Evolutionary conservation across 2,797 vertebrate genomes (phyloP).

Genomic region (Spea hammondii): DNA sequence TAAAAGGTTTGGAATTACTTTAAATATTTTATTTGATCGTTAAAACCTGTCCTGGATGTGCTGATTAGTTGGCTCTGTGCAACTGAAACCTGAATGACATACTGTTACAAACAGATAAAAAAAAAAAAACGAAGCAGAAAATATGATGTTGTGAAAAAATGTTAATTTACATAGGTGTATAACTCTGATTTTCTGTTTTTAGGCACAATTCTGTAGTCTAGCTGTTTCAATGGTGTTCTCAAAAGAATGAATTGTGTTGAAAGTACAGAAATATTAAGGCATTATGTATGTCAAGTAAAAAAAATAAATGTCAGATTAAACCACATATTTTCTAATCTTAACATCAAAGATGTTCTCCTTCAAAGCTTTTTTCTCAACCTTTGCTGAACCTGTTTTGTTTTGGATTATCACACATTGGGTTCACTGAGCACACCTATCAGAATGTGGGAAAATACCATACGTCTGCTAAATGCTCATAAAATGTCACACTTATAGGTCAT

Average conservation of each 20-base stretch:
- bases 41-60: slow-evolving; percentile 6
- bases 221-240: slow-evolving; percentile 74
- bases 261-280: slow-evolving; percentile 75
- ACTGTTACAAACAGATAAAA: neutral
- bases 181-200: slow-evolving; percentile 43
- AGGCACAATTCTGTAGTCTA: slow-evolving; percentile 65
- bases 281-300: slow-evolving; percentile 71
- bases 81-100: neutral
- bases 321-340: slow-evolving; percentile 75
- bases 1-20: neutral
- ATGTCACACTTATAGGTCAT: slow-evolving; percentile 66
- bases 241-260: slow-evolving; percentile 75
- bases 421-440: slow-evolving; percentile 81
- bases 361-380: slow-evolving; percentile 73
- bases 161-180: too few relatives aligned
- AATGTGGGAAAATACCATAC: slow-evolving; percentile 78
- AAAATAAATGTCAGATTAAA: slow-evolving; percentile 78
- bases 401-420: slow-evolving; percentile 93
- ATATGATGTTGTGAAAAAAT: neutral
- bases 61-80: slow-evolving; percentile 50
- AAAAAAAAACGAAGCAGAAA: neutral
- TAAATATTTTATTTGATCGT: slow-evolving; percentile 7
- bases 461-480: slow-evolving; percentile 70
- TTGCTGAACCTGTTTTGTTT: slow-evolving; percentile 78
- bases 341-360: slow-evolving; percentile 75